A percentile compares a stretch with the other conserved stretches of the same genome.
phyloP scores from a whole-genome alignment of 2,888 invertebrate genomes.

The Coenonympha glycerion region DNA sequence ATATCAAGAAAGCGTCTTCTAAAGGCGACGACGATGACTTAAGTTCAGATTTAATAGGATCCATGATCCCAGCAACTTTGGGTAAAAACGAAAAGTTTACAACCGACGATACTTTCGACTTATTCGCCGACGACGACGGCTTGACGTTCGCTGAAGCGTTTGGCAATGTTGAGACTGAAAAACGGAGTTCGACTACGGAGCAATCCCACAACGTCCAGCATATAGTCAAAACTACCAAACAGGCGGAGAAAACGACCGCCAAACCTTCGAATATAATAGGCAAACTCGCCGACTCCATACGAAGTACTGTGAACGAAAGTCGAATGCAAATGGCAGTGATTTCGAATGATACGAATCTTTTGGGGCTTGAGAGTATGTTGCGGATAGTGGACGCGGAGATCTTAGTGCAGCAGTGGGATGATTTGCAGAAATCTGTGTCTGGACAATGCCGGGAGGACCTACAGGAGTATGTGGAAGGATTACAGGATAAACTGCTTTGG shows the following conservation, averaged over 20 bases:
- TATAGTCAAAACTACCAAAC: conserved; percentile 57
- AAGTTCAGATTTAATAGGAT: conserved; percentile 56
- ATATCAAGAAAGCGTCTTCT: conserved; percentile 61
- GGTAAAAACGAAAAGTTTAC: conserved; percentile 40
- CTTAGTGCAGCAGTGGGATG: conserved; percentile 74
- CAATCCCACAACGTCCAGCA: conserved; percentile 69
- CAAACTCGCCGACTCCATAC: conserved; percentile 52
- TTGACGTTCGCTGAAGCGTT: conserved; percentile 59
- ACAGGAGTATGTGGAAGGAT: conserved; percentile 76
- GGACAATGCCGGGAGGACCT: conserved; percentile 75
- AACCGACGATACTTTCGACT: conserved; percentile 51
- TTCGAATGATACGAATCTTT: conserved; percentile 30
- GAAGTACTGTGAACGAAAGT: conserved; percentile 59
- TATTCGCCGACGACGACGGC: conserved; percentile 64
- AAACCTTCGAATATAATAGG: conserved; percentile 50
- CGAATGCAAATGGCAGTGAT: conserved; percentile 40
- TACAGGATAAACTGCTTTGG: conserved; percentile 78
- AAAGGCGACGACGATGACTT: conserved; percentile 58
- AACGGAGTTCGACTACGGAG: conserved; percentile 49
- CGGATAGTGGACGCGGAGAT: conserved; percentile 75
- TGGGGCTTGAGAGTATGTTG: conserved; percentile 71
- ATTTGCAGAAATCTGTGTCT: conserved; percentile 61
- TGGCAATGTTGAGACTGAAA: conserved; percentile 43
- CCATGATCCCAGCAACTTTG: conserved; percentile 39
- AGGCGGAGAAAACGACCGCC: conserved; percentile 44